phyloP scores from a whole-genome alignment of 2,113 vertebrate genomes.

The Mugil cephalus region DNA sequence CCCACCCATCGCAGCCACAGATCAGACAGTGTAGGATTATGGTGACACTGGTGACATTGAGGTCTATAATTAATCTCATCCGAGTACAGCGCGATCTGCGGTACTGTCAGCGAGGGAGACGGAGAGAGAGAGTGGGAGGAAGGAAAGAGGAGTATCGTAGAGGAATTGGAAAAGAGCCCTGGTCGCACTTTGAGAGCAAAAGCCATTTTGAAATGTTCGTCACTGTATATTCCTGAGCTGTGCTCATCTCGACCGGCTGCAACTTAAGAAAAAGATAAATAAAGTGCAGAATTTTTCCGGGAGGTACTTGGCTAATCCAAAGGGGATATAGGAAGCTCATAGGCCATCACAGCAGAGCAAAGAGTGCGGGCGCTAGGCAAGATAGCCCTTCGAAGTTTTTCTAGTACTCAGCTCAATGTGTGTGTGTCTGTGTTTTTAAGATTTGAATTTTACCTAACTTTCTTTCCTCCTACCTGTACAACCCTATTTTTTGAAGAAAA shows the following conservation, averaged over 20 bases:
- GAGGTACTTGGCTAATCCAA: not conserved
- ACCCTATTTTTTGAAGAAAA: not conserved
- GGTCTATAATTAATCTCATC: slow-evolving; percentile 12
- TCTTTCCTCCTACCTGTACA: slow-evolving; percentile 15
- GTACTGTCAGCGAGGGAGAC: slow-evolving; percentile 15
- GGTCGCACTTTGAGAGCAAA: slow-evolving; percentile 32
- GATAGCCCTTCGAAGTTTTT: slow-evolving; percentile 25
- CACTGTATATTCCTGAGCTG: not conserved
- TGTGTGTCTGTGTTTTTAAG: not conserved
- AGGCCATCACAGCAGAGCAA: slow-evolving; percentile 43
- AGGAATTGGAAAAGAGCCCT: slow-evolving; percentile 18
- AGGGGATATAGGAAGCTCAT: slow-evolving; percentile 1
- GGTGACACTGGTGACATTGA: not conserved
- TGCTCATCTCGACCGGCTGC: slow-evolving; percentile 12
- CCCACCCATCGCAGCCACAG: slow-evolving; percentile 20
- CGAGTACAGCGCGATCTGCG: not conserved
- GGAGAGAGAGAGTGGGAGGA: slow-evolving; percentile 18
- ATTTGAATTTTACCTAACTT: slow-evolving; percentile 19
- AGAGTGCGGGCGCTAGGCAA: slow-evolving; percentile 10
- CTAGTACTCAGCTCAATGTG: slow-evolving; percentile 40
- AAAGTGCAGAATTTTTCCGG: slow-evolving; percentile 10
- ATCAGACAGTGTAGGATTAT: slow-evolving; percentile 6
- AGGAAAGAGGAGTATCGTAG: slow-evolving; percentile 3
- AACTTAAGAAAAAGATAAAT: slow-evolving; percentile 21
- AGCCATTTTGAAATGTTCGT: not conserved